phyloP scores from a whole-genome alignment of 1,140 invertebrate species.

The Lepidurus couesii region DNA sequence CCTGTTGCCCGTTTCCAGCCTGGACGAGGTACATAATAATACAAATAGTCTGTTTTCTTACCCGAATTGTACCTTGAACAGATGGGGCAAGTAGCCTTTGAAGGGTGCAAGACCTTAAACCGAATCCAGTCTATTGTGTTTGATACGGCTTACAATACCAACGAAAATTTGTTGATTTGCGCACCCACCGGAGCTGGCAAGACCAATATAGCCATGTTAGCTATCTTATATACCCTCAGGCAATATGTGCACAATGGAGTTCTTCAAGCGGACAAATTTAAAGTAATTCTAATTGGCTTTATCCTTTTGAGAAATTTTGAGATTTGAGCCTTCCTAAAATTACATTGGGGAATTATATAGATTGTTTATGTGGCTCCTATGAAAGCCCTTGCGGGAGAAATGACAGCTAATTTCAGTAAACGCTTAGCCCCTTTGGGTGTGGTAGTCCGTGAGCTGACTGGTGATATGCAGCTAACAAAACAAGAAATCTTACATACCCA shows the following conservation, averaged over 20 bases:
- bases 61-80: constrained; percentile 43
- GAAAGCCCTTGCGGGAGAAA: constrained; percentile 98
- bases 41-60: constrained; percentile 34
- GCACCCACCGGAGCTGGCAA: constrained; percentile 96
- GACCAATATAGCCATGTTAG: constrained; percentile 95
- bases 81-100: constrained; percentile 79
- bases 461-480: constrained; percentile 96
- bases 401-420: constrained; percentile 89
- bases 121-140: constrained; percentile 94
- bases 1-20: constrained; percentile 59
- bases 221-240: constrained; percentile 83
- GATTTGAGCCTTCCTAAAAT: constrained; percentile 31
- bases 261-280: constrained; percentile 87
- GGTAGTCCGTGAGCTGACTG: constrained; percentile 85
- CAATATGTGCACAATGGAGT: constrained; percentile 71
- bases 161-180: constrained; percentile 94
- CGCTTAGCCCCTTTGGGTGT: constrained; percentile 71
- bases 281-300: constrained; percentile 53
- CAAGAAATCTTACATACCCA: constrained; percentile 91
- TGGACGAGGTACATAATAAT: constrained; percentile 63
- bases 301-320: constrained; percentile 16
- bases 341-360: constrained; percentile 45
- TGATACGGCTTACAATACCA: constrained; percentile 88
- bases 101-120: constrained; percentile 79
- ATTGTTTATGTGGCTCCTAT: constrained; percentile 99